Evolutionary conservation across 2,888 invertebrate genomes (phyloP), one percentile per base, ranked within the genome.

Genomic region (Diogma glabrata): DNA sequence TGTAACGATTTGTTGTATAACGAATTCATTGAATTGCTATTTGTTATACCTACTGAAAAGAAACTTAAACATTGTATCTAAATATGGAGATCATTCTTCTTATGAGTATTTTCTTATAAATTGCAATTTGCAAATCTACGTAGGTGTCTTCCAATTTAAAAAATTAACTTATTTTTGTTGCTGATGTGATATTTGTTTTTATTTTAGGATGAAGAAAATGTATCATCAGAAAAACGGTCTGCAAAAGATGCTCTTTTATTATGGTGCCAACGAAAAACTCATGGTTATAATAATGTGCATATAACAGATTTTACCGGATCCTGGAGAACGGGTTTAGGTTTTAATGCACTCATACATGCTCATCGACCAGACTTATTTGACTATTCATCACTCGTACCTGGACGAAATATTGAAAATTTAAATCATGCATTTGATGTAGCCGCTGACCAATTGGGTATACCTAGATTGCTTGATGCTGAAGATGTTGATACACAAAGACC

Each of bases 231-330:
- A 73, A 95, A 95, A 76, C 93, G 92, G 72, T 96, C 96, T 2
- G 97, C 97, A 58, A 99, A 97, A 77, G 99, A 99, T 72, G 97
- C 97, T 5, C 74, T 99, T 55, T 76, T 99, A 48, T 77, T 99
- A 59, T 99, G 99, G 99, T 97, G 97, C 66, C 97, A 99, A 73
- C 80, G 96, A 51, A 97, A 95, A 75, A 99, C 97, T 1, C 87
- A 87, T 64, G 96, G 95, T 59, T 97, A 94, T 73, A 81, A 83
- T 48, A 85, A 86, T 52, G 91, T 92, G 36, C 83, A 87, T 62
- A 91, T 92, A 57, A 83, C 83, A 67, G 91, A 92, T 72, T 92
- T 92, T 63, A 86, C 87, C 59, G 86, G 84, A 61, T 94, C 94
- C 30, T 99, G 97, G 97, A 76, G 96, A 56, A 91, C 84, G 57